These are phyloP conservation scores for Acridotheres tristis DNA, from an alignment of 2,797 vertebrate genomes.

Conservation along the genomic window DNA sequence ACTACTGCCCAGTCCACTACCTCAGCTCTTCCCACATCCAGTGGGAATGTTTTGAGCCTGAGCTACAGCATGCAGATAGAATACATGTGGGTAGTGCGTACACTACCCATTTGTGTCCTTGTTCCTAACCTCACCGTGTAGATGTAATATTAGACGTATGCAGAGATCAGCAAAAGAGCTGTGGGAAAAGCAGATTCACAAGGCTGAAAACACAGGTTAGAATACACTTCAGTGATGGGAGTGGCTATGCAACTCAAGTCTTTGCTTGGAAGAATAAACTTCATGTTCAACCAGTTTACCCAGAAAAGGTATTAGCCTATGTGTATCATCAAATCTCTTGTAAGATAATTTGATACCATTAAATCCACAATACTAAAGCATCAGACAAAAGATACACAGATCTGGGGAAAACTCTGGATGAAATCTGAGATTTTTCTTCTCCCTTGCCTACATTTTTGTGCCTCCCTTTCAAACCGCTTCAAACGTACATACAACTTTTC, in stretches of 20 bases:
- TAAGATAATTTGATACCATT: constrained; percentile 48
- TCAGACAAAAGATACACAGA: neutral
- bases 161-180: constrained; percentile 51
- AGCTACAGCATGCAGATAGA: neutral
- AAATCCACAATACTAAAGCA: neutral
- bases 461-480: neutral
- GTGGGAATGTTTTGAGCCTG: neutral
- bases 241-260: constrained; percentile 22
- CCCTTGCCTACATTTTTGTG: neutral
- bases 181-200: constrained; percentile 56
- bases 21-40: neutral
- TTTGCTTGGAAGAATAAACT: constrained; percentile 40
- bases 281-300: constrained; percentile 66
- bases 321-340: constrained; percentile 17
- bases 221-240: neutral
- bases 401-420: neutral
- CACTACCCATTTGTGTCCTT: neutral
- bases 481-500: accelerated
- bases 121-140: neutral
- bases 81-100: neutral
- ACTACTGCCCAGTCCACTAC: neutral
- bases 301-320: constrained; percentile 41
- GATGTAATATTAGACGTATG: constrained; percentile 6
- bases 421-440: constrained; percentile 3
- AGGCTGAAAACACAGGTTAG: neutral